Conservation (phyloP, 2,113 vertebrate species). For the Crypturellus undulatus region DNA sequence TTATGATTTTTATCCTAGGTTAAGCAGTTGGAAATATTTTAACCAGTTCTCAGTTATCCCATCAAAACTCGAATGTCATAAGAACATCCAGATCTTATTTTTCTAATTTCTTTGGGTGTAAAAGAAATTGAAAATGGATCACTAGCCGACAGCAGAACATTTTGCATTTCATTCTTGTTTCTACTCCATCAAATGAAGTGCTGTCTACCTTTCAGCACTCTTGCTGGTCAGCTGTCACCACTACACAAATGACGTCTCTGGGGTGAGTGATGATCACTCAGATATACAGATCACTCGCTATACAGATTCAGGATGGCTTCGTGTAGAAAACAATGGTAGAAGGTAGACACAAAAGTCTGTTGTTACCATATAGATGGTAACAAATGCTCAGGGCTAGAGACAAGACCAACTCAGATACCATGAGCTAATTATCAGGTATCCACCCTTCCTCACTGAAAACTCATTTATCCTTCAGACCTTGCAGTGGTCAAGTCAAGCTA, state of each 20-base stretch:
- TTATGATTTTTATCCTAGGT: not conserved
- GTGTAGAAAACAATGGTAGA: not conserved
- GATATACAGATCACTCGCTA: not conserved
- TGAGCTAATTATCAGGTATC: not conserved
- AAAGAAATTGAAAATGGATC: not conserved
- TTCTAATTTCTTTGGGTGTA: not conserved
- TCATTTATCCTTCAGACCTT: not conserved
- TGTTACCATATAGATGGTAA: not conserved
- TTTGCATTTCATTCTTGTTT: not conserved
- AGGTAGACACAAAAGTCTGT: not conserved
- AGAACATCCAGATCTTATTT: not conserved
- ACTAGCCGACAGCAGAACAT: not conserved
- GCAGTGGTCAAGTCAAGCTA: not conserved
- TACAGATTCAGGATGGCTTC: not conserved
- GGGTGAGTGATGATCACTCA: not conserved
- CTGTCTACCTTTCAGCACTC: not conserved
- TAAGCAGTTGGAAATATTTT: not conserved
- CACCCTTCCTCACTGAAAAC: not conserved
- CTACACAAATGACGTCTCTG: not conserved
- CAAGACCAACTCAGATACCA: not conserved
- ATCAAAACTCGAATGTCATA: not conserved
- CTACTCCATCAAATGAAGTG: not conserved
- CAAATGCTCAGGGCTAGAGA: not conserved
- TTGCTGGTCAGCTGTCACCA: not conserved
- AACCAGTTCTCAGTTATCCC: not conserved